Conservation (phyloP, 1,140 invertebrate genomes). For the Gonatopus flavifemur region DNA sequence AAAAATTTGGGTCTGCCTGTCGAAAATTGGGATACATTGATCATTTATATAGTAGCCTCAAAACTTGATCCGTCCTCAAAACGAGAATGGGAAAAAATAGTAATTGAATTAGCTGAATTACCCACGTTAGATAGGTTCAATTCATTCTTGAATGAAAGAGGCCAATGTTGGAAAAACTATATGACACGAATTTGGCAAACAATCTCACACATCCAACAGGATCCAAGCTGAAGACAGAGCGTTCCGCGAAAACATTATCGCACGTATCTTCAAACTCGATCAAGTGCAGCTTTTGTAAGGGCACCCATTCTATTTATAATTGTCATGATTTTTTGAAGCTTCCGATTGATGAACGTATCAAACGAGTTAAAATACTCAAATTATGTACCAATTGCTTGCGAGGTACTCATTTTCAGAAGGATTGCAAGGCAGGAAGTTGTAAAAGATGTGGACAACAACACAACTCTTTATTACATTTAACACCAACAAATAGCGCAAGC, state of each 20-base stretch:
- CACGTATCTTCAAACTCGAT: neutral
- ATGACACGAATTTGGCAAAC: neutral
- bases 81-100: conserved; percentile 10
- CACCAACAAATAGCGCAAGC: neutral
- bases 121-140: neutral
- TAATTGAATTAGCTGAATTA: neutral
- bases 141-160: conserved; percentile 5
- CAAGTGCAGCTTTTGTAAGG: neutral
- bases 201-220: neutral
- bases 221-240: neutral
- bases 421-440: neutral
- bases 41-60: conserved; percentile 13
- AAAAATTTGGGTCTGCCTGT: conserved; percentile 14
- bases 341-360: neutral
- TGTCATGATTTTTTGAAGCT: neutral
- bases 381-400: neutral
- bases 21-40: conserved; percentile 19
- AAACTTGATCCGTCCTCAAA: conserved; percentile 7
- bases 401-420: neutral
- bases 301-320: neutral
- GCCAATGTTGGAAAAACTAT: neutral
- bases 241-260: neutral
- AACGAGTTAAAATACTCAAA: neutral
- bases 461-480: neutral
- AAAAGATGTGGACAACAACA: neutral